Conservation (phyloP, 2,888 invertebrate genomes). For the Chloroclysta siterata region DNA sequence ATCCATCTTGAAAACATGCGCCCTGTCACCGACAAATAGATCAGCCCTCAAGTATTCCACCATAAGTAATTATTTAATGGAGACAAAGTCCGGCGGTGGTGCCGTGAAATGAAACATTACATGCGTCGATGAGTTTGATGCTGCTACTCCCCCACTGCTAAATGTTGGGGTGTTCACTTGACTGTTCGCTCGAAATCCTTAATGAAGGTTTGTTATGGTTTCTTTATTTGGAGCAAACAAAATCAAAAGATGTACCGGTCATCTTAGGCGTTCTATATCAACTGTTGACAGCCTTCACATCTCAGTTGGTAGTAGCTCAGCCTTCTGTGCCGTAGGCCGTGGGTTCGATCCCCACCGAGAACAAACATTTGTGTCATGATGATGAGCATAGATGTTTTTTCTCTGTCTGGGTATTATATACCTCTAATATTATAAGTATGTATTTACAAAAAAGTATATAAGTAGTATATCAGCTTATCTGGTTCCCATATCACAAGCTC, state of each 20-base stretch:
- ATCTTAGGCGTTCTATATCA: too few relatives aligned
- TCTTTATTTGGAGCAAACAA: not conserved
- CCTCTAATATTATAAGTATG: too few relatives aligned
- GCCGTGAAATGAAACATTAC: slow-evolving; percentile 77
- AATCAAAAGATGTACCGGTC: not conserved
- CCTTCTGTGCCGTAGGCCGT: too few relatives aligned
- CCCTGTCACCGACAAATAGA: slow-evolving; percentile 26
- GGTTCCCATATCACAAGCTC: too few relatives aligned
- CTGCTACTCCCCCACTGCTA: slow-evolving; percentile 35
- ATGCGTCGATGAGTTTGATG: slow-evolving; percentile 63
- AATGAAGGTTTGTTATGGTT: slow-evolving; percentile 8
- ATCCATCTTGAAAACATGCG: slow-evolving; percentile 17
- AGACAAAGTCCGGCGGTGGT: slow-evolving; percentile 69
- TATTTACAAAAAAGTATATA: too few relatives aligned
- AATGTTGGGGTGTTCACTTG: slow-evolving; percentile 23
- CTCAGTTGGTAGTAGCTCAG: too few relatives aligned
- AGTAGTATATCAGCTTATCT: too few relatives aligned
- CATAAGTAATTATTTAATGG: slow-evolving; percentile 70
- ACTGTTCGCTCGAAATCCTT: slow-evolving; percentile 25
- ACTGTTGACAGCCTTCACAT: too few relatives aligned
- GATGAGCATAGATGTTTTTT: too few relatives aligned
- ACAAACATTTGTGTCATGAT: too few relatives aligned
- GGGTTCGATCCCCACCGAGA: too few relatives aligned
- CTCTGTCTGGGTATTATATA: too few relatives aligned
- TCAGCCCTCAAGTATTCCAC: slow-evolving; percentile 41